Evolutionary conservation across 2,888 invertebrate species (phyloP), one percentile per base, ranked within the genome.

Genomic region (Caenorhabditis sp.): DNA sequence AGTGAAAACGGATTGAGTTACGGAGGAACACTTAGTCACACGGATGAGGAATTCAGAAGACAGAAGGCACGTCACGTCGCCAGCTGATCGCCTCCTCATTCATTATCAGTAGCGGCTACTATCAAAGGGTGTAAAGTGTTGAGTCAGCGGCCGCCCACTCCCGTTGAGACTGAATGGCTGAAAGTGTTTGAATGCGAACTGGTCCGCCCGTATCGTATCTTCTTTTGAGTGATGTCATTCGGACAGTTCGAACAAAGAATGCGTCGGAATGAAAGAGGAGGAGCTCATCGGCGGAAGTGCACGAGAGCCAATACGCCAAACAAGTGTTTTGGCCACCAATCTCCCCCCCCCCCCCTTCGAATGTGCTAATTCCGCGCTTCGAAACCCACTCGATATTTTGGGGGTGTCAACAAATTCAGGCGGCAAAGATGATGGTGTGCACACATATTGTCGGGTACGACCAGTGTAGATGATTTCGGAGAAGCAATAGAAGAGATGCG

Each of bases 291-390:
- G 46, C 24, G 20, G 43, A 20, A n/a, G 13, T 46, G 26, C n/a
- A 26, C 26, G 24, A 20, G n/a, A 11, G 46, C 24, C 22, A 35
- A 35, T 26, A 3, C 22, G 9, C 24, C 41, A 22, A 46, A 46
- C 46, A 46, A 46, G 46, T 46, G 46, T 46, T 46, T 46, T 46
- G 46, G 26, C n/a, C 9, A 9, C 46, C 35, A 7, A 17, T 41
- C 17, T 41, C 41, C n/a, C 35, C 35, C 9, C 30, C 30, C 9
- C 9, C 30, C 9, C 30, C 30, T 7, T 5, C 5, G 5, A 13
- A 46, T 46, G 46, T 46, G 46, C 46, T 46, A 46, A 46, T 46
- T 46, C 26, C n/a, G 46, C n/a, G n/a, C n/a, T n/a, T n/a, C n/a
- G n/a, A n/a, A 26, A 24, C 13, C 46, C 46, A 46, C 46, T 46